Conservation (phyloP, 2,113 vertebrate genomes). For the Cyphomyrus discorhynchus region DNA sequence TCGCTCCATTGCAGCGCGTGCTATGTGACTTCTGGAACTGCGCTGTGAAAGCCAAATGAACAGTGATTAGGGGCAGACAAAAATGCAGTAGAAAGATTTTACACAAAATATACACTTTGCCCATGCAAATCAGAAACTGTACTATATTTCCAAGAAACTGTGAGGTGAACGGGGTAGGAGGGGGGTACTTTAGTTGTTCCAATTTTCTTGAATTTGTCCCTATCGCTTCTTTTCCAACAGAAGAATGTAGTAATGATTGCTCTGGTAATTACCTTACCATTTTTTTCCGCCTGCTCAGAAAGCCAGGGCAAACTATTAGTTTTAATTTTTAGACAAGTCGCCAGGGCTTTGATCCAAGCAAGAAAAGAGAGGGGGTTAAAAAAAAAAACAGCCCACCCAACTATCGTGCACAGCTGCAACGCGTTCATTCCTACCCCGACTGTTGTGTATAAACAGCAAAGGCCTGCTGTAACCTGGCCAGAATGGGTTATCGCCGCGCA, state of each 20-base stretch:
- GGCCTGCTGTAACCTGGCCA: conserved; percentile 29
- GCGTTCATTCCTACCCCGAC: conserved; percentile 2
- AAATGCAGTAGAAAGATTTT: neutral
- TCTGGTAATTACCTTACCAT: conserved; percentile 20
- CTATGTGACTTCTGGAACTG: neutral
- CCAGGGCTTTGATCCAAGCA: conserved; percentile 27
- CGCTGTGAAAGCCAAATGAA: neutral
- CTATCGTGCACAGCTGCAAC: conserved; percentile 22
- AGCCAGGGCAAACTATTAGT: conserved; percentile 25
- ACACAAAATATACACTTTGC: neutral
- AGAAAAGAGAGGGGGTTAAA: neutral
- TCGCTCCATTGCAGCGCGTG: neutral
- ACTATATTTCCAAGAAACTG: neutral
- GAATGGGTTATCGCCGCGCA: conserved; percentile 23
- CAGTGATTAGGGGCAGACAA: neutral
- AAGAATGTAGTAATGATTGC: conserved; percentile 25
- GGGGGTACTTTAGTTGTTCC: conserved; percentile 6
- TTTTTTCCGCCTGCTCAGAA: conserved; percentile 23
- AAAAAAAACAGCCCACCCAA: conserved; percentile 26
- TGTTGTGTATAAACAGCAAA: conserved; percentile 24
- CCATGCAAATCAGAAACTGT: neutral
- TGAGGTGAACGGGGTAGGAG: neutral
- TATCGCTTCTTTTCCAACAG: conserved; percentile 22
- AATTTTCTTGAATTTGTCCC: conserved; percentile 24
- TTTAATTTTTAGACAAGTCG: conserved; percentile 25